Evolutionary conservation across 2,113 vertebrate genomes (phyloP).

Genomic region (Alouatta palliata): DNA sequence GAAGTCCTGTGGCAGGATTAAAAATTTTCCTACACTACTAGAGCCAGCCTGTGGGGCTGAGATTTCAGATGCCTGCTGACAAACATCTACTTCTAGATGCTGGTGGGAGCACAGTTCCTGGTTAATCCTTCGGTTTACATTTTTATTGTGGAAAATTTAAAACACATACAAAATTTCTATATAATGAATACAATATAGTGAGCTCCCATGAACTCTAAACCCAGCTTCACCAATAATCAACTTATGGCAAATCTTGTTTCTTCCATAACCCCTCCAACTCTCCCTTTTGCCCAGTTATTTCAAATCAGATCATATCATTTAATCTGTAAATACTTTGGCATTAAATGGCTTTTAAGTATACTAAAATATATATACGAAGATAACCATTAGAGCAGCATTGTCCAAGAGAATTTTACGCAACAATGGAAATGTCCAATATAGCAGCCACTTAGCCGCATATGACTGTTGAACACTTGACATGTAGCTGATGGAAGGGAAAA

Average conservation of each 20-base stretch:
- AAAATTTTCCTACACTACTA: not conserved
- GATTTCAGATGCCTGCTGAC: not conserved
- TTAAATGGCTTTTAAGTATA: not conserved
- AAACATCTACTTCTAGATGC: not conserved
- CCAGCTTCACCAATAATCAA: not conserved
- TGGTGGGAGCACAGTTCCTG: not conserved
- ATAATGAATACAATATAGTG: not conserved
- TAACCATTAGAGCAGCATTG: not conserved
- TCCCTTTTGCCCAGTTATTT: not conserved
- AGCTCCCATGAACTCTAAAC: not conserved
- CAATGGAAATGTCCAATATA: not conserved
- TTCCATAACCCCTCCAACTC: not conserved
- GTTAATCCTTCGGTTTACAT: not conserved
- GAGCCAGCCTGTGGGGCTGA: not conserved
- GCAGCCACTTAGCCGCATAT: not conserved
- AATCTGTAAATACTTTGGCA: constrained; percentile 1
- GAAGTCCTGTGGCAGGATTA: not conserved
- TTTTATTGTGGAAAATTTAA: not conserved
- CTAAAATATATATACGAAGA: not conserved
- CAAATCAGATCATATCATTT: not conserved
- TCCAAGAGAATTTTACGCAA: not conserved
- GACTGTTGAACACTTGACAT: not conserved
- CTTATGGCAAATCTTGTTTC: not conserved
- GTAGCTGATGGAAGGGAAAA: not conserved
- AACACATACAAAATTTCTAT: not conserved